phyloP scores from a whole-genome alignment of 2,113 vertebrate genomes.

The Gallinago undulata region DNA sequence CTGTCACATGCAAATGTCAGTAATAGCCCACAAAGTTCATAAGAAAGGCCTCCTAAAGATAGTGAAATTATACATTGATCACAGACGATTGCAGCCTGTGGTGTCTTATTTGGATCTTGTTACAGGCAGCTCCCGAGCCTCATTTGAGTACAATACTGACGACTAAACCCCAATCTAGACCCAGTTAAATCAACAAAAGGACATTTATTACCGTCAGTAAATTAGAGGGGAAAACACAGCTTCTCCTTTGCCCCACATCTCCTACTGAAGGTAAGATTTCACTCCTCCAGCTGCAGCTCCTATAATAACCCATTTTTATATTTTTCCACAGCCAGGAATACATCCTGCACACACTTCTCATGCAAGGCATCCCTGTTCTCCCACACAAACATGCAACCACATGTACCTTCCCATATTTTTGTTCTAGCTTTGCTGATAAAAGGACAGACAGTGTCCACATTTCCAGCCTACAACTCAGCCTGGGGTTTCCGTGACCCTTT shows the following conservation, averaged over 20 bases:
- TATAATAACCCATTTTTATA: not conserved
- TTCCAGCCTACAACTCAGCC: not conserved
- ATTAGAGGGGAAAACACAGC: not conserved
- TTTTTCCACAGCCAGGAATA: not conserved
- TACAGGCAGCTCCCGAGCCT: accelerated
- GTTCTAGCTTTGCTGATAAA: not conserved
- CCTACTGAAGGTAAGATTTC: not conserved
- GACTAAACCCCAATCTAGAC: not conserved
- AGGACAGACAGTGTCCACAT: not conserved
- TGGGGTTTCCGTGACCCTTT: not conserved
- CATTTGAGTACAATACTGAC: not conserved
- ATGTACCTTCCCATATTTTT: not conserved
- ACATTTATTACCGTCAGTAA: not conserved
- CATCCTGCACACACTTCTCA: not conserved
- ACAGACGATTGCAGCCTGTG: not conserved
- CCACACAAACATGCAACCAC: not conserved
- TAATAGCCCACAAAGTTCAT: not conserved
- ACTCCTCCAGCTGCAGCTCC: not conserved
- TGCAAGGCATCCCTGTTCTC: not conserved
- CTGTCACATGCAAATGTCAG: not conserved
- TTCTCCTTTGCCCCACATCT: not conserved
- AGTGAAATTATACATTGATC: not conserved
- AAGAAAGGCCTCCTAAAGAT: not conserved
- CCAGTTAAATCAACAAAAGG: not conserved
- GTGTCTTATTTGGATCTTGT: not conserved